These are phyloP conservation scores for Progne subis DNA, from an alignment of 2,113 vertebrate species.

Conservation along the genomic window DNA sequence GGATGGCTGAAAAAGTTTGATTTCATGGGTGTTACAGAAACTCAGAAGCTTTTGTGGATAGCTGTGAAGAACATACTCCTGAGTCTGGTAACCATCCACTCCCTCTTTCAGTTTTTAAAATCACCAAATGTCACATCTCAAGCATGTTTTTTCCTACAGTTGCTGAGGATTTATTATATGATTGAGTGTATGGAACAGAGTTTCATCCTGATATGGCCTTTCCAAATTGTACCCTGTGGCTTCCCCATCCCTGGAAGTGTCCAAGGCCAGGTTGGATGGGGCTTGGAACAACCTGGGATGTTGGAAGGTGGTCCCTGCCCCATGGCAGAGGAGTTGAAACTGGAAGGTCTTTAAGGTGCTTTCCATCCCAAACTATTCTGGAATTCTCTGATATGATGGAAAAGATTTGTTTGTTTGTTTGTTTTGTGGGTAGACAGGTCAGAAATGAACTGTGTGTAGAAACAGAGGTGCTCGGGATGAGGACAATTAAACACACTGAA, in stretches of 20 bases:
- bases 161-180: neutral
- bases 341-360: neutral
- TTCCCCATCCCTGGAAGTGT: neutral
- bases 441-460: neutral
- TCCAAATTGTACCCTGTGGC: neutral
- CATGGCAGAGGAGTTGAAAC: neutral
- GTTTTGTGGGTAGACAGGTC: neutral
- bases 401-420: neutral
- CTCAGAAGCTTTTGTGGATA: neutral
- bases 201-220: neutral
- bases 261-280: neutral
- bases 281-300: rapidly evolving
- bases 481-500: neutral
- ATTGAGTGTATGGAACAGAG: neutral
- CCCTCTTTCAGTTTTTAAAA: neutral
- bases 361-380: neutral
- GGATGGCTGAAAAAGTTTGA: neutral
- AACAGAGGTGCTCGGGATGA: neutral
- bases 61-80: neutral
- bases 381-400: neutral
- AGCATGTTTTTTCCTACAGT: neutral
- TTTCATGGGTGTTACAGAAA: neutral
- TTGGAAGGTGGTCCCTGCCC: neutral
- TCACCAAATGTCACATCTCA: neutral
- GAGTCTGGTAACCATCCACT: neutral